These are phyloP conservation scores for Arion vulgaris DNA, from an alignment of 1,140 invertebrate genomes.

Conservation along the genomic window DNA sequence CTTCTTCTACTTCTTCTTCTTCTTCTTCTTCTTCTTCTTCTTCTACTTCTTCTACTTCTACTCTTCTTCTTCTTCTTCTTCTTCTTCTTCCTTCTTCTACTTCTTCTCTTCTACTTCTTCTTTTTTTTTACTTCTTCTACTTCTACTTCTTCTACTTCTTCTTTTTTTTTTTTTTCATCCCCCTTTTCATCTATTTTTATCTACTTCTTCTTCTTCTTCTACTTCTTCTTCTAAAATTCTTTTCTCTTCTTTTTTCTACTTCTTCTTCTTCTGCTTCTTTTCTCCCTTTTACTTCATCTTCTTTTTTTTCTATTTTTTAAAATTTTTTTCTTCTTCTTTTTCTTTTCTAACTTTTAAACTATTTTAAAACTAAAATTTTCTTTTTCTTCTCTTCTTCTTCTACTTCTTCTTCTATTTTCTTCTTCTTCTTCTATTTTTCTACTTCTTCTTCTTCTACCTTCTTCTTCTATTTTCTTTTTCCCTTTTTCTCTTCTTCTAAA, in stretches of 20 bases:
- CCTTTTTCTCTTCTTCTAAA: background rate
- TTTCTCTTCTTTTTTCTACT: no score
- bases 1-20: background rate
- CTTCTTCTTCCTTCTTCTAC: no score
- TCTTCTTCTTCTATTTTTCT: background rate
- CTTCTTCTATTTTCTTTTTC: background rate
- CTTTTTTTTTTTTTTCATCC: no score
- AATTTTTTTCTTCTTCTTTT: background rate
- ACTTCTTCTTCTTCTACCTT: background rate
- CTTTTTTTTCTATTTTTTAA: background rate
- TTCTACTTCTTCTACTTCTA: background rate
- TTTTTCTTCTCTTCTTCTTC: slow-evolving; percentile 4
- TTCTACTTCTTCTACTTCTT: no score
- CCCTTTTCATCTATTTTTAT: no score
- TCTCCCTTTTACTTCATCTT: background rate
- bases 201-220: no score
- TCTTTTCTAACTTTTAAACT: background rate
- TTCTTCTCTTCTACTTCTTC: background rate
- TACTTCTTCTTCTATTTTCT: background rate
- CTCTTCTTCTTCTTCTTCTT: no score
- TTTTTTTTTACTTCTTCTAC: background rate
- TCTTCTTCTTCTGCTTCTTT: no score
- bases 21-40: background rate
- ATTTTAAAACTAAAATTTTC: background rate
- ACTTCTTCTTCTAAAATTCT: no score